These are phyloP conservation scores for Otis tarda DNA, from an alignment of 2,113 vertebrate species.

Conservation along the genomic window DNA sequence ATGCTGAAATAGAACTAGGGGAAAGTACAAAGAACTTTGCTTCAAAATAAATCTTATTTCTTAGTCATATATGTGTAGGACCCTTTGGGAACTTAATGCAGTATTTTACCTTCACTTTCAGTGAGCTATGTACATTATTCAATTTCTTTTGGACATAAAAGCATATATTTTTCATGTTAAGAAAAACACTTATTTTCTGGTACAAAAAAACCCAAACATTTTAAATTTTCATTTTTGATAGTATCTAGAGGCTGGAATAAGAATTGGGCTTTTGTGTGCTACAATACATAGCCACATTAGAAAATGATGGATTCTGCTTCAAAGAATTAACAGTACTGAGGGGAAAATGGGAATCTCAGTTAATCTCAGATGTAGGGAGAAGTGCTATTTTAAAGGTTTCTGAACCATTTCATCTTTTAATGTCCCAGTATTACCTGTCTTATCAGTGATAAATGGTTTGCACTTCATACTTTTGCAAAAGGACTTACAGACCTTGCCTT, in stretches of 20 bases:
- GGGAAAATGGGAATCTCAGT: not conserved
- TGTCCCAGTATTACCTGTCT: not conserved
- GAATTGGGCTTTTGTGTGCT: not conserved
- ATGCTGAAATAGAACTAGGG: not conserved
- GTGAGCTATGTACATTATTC: not conserved
- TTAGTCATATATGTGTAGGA: not conserved
- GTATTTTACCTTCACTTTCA: not conserved
- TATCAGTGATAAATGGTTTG: conserved; percentile 35
- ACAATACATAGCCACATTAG: not conserved
- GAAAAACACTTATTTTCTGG: not conserved
- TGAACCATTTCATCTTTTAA: conserved; percentile 20
- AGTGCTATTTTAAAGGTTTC: conserved; percentile 22
- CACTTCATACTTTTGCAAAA: conserved; percentile 11
- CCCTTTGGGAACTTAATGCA: not conserved
- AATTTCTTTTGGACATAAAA: not conserved
- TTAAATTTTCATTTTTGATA: not conserved
- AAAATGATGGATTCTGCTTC: not conserved
- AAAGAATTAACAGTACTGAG: not conserved
- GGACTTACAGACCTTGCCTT: not conserved
- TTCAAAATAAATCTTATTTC: not conserved
- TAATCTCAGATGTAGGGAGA: not conserved
- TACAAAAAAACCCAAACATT: not conserved
- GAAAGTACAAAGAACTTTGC: not conserved
- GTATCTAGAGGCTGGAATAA: not conserved
- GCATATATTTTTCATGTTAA: not conserved